Evolutionary conservation across 2,113 vertebrate species (phyloP).

Genomic region (Lasiurus cinereus): DNA sequence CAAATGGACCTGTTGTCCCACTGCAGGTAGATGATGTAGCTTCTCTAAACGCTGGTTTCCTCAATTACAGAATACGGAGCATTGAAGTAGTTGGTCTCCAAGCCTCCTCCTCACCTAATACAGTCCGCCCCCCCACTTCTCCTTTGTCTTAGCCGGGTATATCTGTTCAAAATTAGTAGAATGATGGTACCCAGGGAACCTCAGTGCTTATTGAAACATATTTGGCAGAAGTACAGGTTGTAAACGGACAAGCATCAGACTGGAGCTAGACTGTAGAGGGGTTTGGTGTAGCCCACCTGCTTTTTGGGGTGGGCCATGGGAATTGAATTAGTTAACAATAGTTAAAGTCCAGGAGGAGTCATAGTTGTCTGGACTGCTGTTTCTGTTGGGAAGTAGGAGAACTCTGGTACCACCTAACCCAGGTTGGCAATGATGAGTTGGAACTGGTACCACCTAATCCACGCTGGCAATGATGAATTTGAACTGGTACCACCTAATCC

Average conservation of each 20-base stretch:
- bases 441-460: too few relatives aligned
- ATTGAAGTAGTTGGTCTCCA: neutral
- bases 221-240: neutral
- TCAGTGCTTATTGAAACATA: neutral
- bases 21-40: neutral
- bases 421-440: neutral
- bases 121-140: neutral
- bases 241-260: neutral
- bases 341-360: neutral
- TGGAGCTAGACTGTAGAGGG: neutral
- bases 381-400: constrained; percentile 11
- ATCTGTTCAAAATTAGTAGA: neutral
- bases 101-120: neutral
- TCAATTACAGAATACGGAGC: neutral
- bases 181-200: neutral
- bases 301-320: neutral
- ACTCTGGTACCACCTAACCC: neutral
- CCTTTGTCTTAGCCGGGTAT: neutral
- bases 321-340: neutral
- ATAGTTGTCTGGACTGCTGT: neutral
- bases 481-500: too few relatives aligned
- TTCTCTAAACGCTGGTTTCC: neutral
- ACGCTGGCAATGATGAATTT: too few relatives aligned
- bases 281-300: neutral
- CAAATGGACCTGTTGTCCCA: neutral